Percentiles rank a stretch among this genome's conserved stretches.
phyloP scores from a whole-genome alignment of 1,140 invertebrate genomes.

The Zelostemma sp. region DNA sequence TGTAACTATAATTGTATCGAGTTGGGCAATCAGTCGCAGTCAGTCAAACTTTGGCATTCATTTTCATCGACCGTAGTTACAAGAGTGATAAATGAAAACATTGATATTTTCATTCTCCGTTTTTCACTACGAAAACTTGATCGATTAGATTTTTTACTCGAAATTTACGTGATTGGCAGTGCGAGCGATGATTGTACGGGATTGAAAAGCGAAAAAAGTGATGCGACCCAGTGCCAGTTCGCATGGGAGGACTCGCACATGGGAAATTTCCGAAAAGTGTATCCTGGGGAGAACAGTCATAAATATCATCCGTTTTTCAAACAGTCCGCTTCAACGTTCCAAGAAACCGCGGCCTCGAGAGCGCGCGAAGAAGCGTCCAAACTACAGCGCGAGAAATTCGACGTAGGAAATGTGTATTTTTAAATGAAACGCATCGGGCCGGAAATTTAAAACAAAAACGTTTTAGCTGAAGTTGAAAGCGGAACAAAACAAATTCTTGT shows the following conservation, averaged over 20 bases:
- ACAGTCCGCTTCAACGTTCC: conserved; percentile 80
- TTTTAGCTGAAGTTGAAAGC: conserved; percentile 53
- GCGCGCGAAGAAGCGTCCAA: conserved; percentile 78
- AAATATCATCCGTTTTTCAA: conserved; percentile 82
- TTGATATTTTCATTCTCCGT: neutral
- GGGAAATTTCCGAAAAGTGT: conserved; percentile 71
- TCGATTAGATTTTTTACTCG: too few species aligned
- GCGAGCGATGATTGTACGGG: conserved; percentile 24
- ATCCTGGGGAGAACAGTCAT: conserved; percentile 55
- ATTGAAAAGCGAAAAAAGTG: conserved; percentile 50
- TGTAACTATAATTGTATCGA: conserved; percentile 19
- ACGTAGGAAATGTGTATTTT: conserved; percentile 57
- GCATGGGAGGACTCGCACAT: conserved; percentile 83
- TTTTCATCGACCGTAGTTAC: conserved; percentile 2
- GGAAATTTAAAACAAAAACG: too few species aligned
- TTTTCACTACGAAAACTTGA: neutral
- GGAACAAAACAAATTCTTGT: conserved; percentile 50
- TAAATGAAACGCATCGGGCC: neutral
- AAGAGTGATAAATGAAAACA: neutral
- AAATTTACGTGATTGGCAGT: too few species aligned
- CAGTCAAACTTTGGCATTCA: conserved; percentile 30
- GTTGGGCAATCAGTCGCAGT: conserved; percentile 29
- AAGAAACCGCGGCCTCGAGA: conserved; percentile 82
- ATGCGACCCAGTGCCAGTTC: conserved; percentile 73
- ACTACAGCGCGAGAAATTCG: conserved; percentile 74